Percentiles rank a stretch among this genome's conserved stretches.
Conservation (phyloP, 2,797 vertebrate species). For the Syngnathus rostellatus region DNA sequence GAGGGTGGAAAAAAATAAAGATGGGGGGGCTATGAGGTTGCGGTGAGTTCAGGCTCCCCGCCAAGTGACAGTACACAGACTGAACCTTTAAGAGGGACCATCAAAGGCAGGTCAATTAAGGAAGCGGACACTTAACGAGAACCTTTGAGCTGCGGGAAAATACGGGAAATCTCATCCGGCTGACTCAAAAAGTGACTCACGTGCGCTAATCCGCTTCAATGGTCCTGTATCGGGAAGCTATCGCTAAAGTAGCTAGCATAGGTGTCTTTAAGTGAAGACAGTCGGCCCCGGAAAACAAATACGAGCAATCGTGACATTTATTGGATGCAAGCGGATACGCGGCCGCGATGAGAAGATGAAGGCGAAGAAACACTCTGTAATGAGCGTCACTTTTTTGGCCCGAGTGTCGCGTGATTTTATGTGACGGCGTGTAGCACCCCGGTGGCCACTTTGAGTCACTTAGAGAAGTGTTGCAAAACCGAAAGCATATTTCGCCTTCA, state of each 20-base stretch:
- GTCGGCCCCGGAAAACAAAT: neutral
- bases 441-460: constrained; percentile 6
- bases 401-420: neutral
- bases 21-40: constrained; percentile 13
- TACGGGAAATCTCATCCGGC: constrained; percentile 27
- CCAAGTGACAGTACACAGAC: constrained; percentile 50
- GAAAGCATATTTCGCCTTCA: constrained; percentile 33
- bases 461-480: constrained; percentile 25
- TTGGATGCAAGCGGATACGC: constrained; percentile 17
- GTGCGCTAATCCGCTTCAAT: constrained; percentile 40
- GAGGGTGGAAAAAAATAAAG: neutral
- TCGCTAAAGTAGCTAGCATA: constrained; percentile 16
- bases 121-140: constrained; percentile 35
- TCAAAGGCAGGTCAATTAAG: constrained; percentile 53
- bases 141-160: constrained; percentile 46
- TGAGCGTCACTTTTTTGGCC: neutral
- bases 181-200: constrained; percentile 60
- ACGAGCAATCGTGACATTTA: neutral
- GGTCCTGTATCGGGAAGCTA: constrained; percentile 37
- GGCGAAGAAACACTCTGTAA: constrained; percentile 4
- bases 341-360: neutral
- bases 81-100: constrained; percentile 47
- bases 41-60: constrained; percentile 50
- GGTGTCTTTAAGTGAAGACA: constrained; percentile 25
- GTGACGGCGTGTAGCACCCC: neutral